A percentile compares a stretch with the other conserved stretches of the same genome.
phyloP scores from a whole-genome alignment of 2,113 vertebrate genomes.

The Casuarius casuarius region DNA sequence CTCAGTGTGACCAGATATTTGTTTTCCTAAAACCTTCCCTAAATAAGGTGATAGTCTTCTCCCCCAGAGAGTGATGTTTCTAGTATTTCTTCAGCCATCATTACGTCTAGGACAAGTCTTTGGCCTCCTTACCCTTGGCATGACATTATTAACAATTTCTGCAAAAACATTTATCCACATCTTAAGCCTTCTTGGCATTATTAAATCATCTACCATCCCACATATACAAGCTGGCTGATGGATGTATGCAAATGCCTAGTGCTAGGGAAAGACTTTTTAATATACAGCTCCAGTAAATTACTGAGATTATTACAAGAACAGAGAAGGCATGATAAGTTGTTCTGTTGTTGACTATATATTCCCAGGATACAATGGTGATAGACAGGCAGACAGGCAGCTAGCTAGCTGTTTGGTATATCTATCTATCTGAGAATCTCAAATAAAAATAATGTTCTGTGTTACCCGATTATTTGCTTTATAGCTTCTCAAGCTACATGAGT shows the following conservation, averaged over 20 bases:
- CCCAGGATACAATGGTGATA: background rate
- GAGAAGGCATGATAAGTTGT: constrained; percentile 29
- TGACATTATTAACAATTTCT: constrained; percentile 12
- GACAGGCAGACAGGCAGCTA: background rate
- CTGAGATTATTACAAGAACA: constrained; percentile 22
- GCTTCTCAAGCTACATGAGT: background rate
- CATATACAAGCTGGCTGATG: constrained; percentile 38
- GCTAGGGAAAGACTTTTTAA: constrained; percentile 21
- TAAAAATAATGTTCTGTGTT: background rate
- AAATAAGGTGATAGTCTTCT: background rate
- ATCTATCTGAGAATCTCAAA: background rate
- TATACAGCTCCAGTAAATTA: constrained; percentile 54
- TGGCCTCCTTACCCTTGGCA: background rate
- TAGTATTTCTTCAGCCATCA: background rate
- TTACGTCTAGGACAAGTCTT: background rate
- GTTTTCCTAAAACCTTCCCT: background rate
- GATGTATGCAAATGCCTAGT: constrained; percentile 54
- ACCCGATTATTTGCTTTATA: background rate
- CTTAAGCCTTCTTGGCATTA: constrained; percentile 20
- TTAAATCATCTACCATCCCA: constrained; percentile 58
- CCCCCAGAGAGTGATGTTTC: background rate
- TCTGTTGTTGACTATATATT: constrained; percentile 5
- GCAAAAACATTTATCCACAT: constrained; percentile 61
- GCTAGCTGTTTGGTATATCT: background rate
- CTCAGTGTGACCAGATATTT: background rate